Percentiles rank a stretch among this genome's conserved stretches.
These are phyloP conservation scores for Cettia cetti DNA, from an alignment of 2,113 vertebrate genomes.

Conservation along the genomic window DNA sequence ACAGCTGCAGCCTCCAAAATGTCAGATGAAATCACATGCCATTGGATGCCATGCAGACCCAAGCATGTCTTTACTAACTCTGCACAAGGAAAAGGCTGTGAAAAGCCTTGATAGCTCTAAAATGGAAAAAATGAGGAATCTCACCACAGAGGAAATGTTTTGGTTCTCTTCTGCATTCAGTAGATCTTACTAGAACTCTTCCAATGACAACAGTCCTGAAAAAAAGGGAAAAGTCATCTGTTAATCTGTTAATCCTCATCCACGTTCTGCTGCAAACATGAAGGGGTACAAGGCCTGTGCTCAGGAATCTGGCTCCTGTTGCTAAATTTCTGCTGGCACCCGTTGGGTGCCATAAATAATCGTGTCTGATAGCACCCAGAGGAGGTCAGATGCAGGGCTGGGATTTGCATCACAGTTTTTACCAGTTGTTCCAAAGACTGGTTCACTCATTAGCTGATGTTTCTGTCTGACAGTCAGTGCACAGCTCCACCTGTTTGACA, in stretches of 20 bases:
- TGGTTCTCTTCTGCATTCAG: background rate
- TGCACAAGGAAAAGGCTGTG: background rate
- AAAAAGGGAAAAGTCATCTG: background rate
- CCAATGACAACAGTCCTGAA: accelerated
- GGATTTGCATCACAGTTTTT: background rate
- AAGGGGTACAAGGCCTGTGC: background rate
- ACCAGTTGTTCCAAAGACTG: background rate
- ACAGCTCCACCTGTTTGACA: background rate
- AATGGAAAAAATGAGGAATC: background rate
- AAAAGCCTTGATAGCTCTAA: background rate
- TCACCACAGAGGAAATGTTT: background rate
- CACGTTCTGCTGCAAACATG: background rate
- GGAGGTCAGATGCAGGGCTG: background rate
- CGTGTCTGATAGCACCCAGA: background rate
- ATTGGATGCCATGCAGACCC: background rate
- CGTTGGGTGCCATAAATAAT: background rate
- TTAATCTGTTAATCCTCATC: background rate
- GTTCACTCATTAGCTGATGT: background rate
- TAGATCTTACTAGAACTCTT: background rate
- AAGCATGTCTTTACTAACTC: background rate
- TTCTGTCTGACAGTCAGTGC: background rate
- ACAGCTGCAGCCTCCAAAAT: background rate
- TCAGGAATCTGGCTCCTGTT: background rate
- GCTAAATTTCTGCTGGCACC: background rate
- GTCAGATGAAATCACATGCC: background rate